These are phyloP conservation scores for Lasioglossum calceatum DNA, from an alignment of 2,888 invertebrate genomes.

Conservation along the genomic window DNA sequence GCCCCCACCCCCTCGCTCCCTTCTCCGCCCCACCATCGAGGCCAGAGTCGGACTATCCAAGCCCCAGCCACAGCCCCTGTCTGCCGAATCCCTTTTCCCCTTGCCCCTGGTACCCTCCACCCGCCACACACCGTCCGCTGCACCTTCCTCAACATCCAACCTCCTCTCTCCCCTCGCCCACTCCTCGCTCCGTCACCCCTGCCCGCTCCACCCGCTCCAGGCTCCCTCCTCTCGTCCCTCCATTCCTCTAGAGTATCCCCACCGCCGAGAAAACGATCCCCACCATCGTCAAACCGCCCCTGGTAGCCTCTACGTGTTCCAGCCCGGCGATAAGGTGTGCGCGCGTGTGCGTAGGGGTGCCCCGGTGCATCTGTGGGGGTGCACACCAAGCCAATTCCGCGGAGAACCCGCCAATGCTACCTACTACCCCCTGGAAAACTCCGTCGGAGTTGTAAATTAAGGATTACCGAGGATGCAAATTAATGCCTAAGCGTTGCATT, in stretches of 20 bases:
- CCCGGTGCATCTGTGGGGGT: constrained; percentile 49
- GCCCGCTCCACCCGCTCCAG: not conserved
- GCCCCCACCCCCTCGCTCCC: constrained; percentile 25
- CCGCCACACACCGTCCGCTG: constrained; percentile 37
- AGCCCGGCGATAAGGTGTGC: constrained; percentile 23
- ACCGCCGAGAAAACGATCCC: not conserved
- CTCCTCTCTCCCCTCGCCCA: constrained; percentile 41
- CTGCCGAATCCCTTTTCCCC: constrained; percentile 62
- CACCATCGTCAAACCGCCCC: not conserved
- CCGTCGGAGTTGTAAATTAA: constrained; percentile 69
- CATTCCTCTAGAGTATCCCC: not conserved
- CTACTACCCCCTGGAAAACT: constrained; percentile 64
- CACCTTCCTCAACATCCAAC: constrained; percentile 54
- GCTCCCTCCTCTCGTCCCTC: not conserved
- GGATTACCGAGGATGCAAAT: constrained; percentile 73
- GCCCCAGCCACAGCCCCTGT: constrained; percentile 77
- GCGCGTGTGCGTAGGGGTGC: not conserved
- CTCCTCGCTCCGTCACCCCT: not conserved
- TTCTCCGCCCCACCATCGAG: constrained; percentile 56
- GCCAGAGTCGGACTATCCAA: constrained; percentile 70
- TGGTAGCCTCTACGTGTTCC: constrained; percentile 62
- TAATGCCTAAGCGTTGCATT: constrained; percentile 62
- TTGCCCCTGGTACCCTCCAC: not conserved
- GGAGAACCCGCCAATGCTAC: constrained; percentile 66
- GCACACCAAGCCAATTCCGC: constrained; percentile 72